These are phyloP conservation scores for Helicoverpa zea DNA, from an alignment of 1,140 invertebrate species.

Conservation along the genomic window DNA sequence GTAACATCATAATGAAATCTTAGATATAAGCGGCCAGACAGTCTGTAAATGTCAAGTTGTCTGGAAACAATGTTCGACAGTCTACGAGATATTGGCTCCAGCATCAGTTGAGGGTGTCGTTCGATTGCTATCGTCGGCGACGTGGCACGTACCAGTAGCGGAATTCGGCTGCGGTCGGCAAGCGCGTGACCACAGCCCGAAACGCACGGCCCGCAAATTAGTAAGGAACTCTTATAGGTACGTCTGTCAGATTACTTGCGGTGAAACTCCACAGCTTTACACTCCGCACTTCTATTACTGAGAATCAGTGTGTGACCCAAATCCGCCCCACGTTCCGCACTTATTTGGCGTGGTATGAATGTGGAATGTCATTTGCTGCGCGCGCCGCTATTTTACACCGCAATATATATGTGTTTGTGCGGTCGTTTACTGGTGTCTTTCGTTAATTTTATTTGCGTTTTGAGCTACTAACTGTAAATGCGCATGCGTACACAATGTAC, in stretches of 20 bases:
- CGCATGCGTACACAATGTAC: conserved; percentile 58
- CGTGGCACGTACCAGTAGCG: conserved; percentile 70
- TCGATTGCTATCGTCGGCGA: conserved; percentile 40
- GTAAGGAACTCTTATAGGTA: conserved; percentile 72
- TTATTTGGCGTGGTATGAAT: conserved; percentile 72
- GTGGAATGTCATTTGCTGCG: conserved; percentile 76
- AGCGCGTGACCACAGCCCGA: conserved; percentile 77
- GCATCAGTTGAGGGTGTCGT: not conserved
- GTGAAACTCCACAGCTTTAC: conserved; percentile 72
- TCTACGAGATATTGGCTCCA: not conserved
- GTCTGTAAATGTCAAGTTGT: not conserved
- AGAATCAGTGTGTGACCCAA: conserved; percentile 79
- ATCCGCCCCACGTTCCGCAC: conserved; percentile 65
- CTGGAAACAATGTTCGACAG: not conserved
- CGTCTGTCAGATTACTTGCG: conserved; percentile 76
- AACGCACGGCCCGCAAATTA: conserved; percentile 82
- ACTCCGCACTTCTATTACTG: conserved; percentile 74
- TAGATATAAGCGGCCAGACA: not conserved
- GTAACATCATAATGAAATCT: conserved; percentile 5
- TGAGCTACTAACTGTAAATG: conserved; percentile 59
- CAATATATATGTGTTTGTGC: conserved; percentile 66
- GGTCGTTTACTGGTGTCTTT: conserved; percentile 58
- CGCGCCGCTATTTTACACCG: conserved; percentile 75
- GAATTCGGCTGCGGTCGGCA: conserved; percentile 76
- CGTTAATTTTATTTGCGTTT: conserved; percentile 64